These are phyloP conservation scores for Ypsolopha scabrella DNA, from an alignment of 2,888 invertebrate species.

Conservation along the genomic window DNA sequence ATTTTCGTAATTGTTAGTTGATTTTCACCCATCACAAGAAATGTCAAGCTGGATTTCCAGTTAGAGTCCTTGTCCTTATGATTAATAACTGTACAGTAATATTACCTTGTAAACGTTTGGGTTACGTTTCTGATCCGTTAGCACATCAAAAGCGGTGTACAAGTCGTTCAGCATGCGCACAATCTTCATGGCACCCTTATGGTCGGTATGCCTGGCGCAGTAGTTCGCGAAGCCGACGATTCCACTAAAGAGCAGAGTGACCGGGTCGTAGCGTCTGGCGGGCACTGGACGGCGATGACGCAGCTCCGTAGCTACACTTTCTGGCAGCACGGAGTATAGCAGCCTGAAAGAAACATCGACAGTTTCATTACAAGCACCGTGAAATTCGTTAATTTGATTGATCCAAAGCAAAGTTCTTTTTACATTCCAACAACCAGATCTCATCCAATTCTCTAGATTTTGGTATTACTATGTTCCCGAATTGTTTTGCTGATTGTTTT, in stretches of 20 bases:
- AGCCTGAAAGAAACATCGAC: constrained; percentile 70
- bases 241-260: constrained; percentile 94
- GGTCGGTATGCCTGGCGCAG: constrained; percentile 91
- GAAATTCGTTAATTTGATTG: too few relatives aligned
- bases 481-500: too few relatives aligned
- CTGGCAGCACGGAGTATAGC: constrained; percentile 93
- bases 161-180: constrained; percentile 93
- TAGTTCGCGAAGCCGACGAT: constrained; percentile 90
- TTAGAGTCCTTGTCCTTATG: neutral
- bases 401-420: too few relatives aligned
- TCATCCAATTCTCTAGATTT: too few relatives aligned
- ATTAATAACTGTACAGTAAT: neutral
- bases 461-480: too few relatives aligned
- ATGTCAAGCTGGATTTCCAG: too few relatives aligned
- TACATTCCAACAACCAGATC: too few relatives aligned
- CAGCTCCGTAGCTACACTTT: constrained; percentile 94
- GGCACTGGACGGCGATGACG: constrained; percentile 93
- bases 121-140: constrained; percentile 92
- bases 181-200: constrained; percentile 95
- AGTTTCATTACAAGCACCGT: too few relatives aligned
- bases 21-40: too few relatives aligned
- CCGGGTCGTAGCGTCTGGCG: constrained; percentile 87
- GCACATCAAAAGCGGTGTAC: constrained; percentile 93
- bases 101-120: constrained; percentile 94
- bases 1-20: too few relatives aligned